These are phyloP conservation scores for Andrena flavipes DNA, from an alignment of 2,888 invertebrate genomes.

Conservation along the genomic window DNA sequence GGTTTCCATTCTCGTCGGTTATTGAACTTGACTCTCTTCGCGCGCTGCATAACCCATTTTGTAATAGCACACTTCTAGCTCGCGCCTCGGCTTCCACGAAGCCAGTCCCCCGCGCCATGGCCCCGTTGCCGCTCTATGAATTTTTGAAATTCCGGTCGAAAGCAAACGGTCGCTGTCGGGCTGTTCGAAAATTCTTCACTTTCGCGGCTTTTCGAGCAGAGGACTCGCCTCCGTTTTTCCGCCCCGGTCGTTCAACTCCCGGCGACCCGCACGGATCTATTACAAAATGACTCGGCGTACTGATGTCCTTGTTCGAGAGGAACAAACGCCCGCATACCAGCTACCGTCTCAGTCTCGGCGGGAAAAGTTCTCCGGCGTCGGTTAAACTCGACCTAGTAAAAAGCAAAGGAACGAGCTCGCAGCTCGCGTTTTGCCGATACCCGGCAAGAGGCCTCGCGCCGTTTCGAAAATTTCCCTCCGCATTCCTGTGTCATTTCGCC, in stretches of 20 bases:
- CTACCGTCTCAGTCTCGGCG: not conserved
- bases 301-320: slow-evolving; percentile 25
- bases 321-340: slow-evolving; percentile 38
- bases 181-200: not conserved
- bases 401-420: slow-evolving; percentile 39
- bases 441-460: slow-evolving; percentile 6
- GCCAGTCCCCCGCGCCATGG: slow-evolving; percentile 2
- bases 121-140: slow-evolving; percentile 13
- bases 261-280: slow-evolving; percentile 42
- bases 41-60: slow-evolving; percentile 84
- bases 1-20: slow-evolving; percentile 69
- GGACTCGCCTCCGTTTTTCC: slow-evolving; percentile 25
- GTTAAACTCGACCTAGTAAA: slow-evolving; percentile 9
- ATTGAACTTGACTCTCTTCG: slow-evolving; percentile 82
- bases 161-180: not conserved
- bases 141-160: not conserved
- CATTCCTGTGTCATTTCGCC: slow-evolving; percentile 16
- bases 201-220: not conserved
- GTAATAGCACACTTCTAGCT: slow-evolving; percentile 84
- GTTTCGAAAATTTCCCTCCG: slow-evolving; percentile 50
- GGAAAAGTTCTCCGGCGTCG: slow-evolving; percentile 10
- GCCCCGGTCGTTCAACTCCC: slow-evolving; percentile 28
- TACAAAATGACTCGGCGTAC: slow-evolving; percentile 47
- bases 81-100: slow-evolving; percentile 9
- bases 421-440: slow-evolving; percentile 27